phyloP scores from a whole-genome alignment of 2,113 vertebrate species.

The Taurulus bubalis region DNA sequence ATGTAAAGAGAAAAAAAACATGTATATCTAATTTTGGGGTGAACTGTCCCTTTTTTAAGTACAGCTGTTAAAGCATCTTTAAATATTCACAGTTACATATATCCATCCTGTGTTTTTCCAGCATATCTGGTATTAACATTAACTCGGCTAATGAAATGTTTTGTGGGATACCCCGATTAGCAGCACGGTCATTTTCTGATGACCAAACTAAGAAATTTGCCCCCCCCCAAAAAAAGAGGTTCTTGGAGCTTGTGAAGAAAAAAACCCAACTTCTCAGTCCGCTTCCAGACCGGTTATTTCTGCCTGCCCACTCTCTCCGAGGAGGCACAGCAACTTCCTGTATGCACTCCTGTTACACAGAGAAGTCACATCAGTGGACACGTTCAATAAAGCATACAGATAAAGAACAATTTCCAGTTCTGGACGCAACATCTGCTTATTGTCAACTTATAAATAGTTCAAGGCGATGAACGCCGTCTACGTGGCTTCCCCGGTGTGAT shows the following conservation, averaged over 20 bases:
- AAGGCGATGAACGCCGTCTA: constrained; percentile 20
- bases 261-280: constrained; percentile 65
- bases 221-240: constrained; percentile 1
- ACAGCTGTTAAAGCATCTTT: neutral
- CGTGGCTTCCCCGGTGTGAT: constrained; percentile 37
- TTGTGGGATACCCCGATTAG: neutral
- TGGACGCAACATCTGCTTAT: constrained; percentile 2
- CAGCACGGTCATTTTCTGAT: neutral
- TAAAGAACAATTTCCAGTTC: constrained; percentile 16
- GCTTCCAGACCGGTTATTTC: constrained; percentile 90
- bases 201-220: constrained; percentile 6
- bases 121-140: neutral
- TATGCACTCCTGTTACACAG: constrained; percentile 88
- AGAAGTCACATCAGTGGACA: constrained; percentile 15
- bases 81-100: neutral
- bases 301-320: constrained; percentile 89
- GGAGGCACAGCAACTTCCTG: constrained; percentile 88
- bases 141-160: constrained; percentile 19
- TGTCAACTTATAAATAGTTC: constrained; percentile 66
- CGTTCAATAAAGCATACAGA: neutral
- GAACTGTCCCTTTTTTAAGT: neutral
- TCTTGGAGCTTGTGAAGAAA: constrained; percentile 18
- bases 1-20: neutral
- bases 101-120: neutral
- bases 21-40: neutral